Base-by-base conservation (phyloP, 2,113 vertebrate species). In the Eurystomus gularis region DNA sequence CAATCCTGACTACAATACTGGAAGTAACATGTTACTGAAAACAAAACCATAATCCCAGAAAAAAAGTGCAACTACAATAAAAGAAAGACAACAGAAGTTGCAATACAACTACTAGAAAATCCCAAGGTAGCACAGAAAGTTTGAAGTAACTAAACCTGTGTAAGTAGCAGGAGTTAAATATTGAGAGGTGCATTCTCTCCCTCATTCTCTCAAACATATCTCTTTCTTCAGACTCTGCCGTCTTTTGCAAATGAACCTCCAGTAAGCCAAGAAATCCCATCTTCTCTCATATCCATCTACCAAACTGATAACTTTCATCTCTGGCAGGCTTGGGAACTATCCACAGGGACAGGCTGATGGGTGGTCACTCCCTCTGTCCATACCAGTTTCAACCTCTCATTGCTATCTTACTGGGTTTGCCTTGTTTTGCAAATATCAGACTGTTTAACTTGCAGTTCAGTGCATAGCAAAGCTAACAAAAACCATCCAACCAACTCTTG, bases 21-120 rank as follows among this genome's bases (percentile, higher is more conserved):
- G 75, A 93, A 96, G 60, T 88, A 86, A 70, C n/a, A 64, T 2
- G 3, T 40, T 31, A 62, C 69, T 72, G 58, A 44, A 78, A 70
- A 70, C 19, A 37, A 75, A 90, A 58, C 39, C 13, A 55, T 39
- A 66, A 76, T 49, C 44, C 48, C 51, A 54, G 42, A 60, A 39
- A 81, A 68, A 48, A 62, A 76, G 20, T 18, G 46, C 68, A 87
- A 8, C 82, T 82, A 88, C 82, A 82, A 92, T 79, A 80, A 93
- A 42, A 46, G 17, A 83, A 19, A 88, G 28, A 20, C 37, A 94
- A 88, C n/a, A 88, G 85, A 93, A 73, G 37, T 31, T 69, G 51
- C 17, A 18, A 17, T n/a, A 40, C 17, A 77, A n/a, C 58, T 52
- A 46, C 33, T 21, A 49, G 13, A 69, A 89, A 94, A 85, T 33